Conservation (phyloP, 2,888 invertebrate genomes). For the Latheticus oryzae region DNA sequence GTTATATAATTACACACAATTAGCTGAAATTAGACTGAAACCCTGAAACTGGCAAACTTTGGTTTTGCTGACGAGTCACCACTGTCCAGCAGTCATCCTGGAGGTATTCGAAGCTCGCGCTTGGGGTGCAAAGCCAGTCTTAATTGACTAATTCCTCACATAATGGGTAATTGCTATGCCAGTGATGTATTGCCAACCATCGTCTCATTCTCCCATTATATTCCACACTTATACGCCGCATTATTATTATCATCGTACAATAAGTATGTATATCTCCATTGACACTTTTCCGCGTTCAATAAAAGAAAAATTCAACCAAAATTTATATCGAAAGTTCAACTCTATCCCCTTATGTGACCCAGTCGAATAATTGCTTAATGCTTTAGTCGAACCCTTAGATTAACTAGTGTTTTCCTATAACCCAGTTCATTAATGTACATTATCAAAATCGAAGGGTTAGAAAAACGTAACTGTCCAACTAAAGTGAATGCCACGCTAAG, state of each 20-base stretch:
- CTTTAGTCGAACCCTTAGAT: slow-evolving; percentile 46
- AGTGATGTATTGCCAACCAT: slow-evolving; percentile 60
- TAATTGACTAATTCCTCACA: slow-evolving; percentile 66
- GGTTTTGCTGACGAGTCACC: slow-evolving; percentile 48
- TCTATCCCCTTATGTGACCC: slow-evolving; percentile 36
- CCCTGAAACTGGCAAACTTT: slow-evolving; percentile 14
- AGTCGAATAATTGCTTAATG: slow-evolving; percentile 52
- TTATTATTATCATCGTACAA: slow-evolving; percentile 45
- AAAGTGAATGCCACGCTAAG: slow-evolving; percentile 44
- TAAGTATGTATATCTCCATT: slow-evolving; percentile 23
- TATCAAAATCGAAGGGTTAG: no score
- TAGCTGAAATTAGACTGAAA: slow-evolving; percentile 20
- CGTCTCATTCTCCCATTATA: slow-evolving; percentile 57
- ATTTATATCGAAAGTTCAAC: neutral
- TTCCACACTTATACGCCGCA: slow-evolving; percentile 50
- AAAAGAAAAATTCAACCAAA: slow-evolving; percentile 14
- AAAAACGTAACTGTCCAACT: slow-evolving; percentile 16
- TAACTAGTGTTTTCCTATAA: slow-evolving; percentile 42
- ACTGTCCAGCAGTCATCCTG: slow-evolving; percentile 58
- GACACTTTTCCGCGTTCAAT: slow-evolving; percentile 29
- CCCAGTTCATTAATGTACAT: no score
- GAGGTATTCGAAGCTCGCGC: slow-evolving; percentile 61
- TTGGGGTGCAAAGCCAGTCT: slow-evolving; percentile 59
- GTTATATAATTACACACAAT: slow-evolving; percentile 26
- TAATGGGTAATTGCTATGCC: slow-evolving; percentile 66